Percentiles rank a stretch among this genome's conserved stretches.
phyloP scores from a whole-genome alignment of 2,888 invertebrate genomes.

The Pterostichus niger region DNA sequence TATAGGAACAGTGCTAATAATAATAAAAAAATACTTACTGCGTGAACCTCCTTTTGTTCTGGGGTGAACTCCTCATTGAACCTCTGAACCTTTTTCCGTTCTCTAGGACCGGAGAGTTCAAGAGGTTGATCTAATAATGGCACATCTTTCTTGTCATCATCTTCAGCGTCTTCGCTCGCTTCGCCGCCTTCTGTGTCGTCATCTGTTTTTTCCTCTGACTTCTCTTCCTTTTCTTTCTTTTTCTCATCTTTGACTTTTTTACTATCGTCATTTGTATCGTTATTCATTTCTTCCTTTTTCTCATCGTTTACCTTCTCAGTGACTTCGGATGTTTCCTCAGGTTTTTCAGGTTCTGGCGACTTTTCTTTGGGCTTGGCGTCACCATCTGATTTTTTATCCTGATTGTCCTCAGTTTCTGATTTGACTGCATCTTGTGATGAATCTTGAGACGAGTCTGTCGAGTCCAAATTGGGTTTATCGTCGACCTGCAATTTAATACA shows the following conservation, averaged over 20 bases:
- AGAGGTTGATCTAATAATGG: conserved; percentile 75
- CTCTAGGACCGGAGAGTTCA: conserved; percentile 74
- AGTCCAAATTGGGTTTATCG: conserved; percentile 69
- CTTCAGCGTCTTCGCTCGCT: conserved; percentile 71
- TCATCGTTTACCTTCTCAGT: conserved; percentile 69
- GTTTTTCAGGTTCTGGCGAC: conserved; percentile 69
- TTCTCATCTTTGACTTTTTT: conserved; percentile 70
- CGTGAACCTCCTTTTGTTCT: conserved; percentile 69
- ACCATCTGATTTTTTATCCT: conserved; percentile 67
- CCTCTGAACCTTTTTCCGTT: conserved; percentile 75
- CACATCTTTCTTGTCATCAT: conserved; percentile 71
- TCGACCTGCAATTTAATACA: conserved; percentile 50
- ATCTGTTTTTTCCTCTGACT: conserved; percentile 68
- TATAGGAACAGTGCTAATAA: too few relatives aligned
- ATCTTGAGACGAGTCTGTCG: conserved; percentile 73
- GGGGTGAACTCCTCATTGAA: conserved; percentile 72
- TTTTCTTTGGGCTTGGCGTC: conserved; percentile 69
- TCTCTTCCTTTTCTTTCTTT: conserved; percentile 67
- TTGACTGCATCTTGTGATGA: conserved; percentile 70
- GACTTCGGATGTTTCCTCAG: conserved; percentile 68
- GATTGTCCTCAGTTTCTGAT: conserved; percentile 67
- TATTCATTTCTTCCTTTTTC: conserved; percentile 70
- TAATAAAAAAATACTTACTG: too few relatives aligned
- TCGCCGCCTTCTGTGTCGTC: conserved; percentile 68
- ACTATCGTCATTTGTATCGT: conserved; percentile 71